Percentiles rank a stretch among this genome's conserved stretches.
These are phyloP conservation scores for Podotricha telesiphe DNA, from an alignment of 2,888 invertebrate species.

Conservation along the genomic window DNA sequence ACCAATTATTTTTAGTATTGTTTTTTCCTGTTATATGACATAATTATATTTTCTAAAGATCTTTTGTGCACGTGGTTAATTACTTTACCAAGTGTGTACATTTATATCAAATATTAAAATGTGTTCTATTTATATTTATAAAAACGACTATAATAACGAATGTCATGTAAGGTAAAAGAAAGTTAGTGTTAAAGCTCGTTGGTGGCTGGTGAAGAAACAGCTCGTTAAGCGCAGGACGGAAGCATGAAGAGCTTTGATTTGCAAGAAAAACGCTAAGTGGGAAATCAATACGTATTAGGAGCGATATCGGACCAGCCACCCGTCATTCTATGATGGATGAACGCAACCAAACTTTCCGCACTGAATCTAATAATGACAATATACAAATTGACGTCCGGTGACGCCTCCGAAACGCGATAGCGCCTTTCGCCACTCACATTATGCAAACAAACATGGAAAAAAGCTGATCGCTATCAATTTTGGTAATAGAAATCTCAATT, in stretches of 20 bases:
- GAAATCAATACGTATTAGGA: slow-evolving; percentile 84
- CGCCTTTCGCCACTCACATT: slow-evolving; percentile 76
- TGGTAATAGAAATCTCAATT: slow-evolving; percentile 82
- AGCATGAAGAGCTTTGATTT: slow-evolving; percentile 80
- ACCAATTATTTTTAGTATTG: slow-evolving; percentile 27
- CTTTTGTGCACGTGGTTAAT: not conserved
- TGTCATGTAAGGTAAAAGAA: slow-evolving; percentile 1
- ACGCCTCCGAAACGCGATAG: slow-evolving; percentile 80
- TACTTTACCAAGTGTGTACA: not conserved
- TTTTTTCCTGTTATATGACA: not conserved
- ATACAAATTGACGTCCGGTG: slow-evolving; percentile 82
- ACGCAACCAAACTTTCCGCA: slow-evolving; percentile 78
- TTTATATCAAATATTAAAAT: not conserved
- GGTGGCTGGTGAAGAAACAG: slow-evolving; percentile 80
- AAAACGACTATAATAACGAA: not conserved
- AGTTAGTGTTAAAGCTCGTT: slow-evolving; percentile 50
- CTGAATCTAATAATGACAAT: slow-evolving; percentile 82
- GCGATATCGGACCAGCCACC: slow-evolving; percentile 79
- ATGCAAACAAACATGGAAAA: slow-evolving; percentile 78
- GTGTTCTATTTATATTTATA: not conserved
- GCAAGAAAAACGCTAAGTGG: slow-evolving; percentile 83
- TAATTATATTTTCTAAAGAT: not conserved
- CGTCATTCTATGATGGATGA: slow-evolving; percentile 83
- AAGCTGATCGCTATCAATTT: slow-evolving; percentile 76
- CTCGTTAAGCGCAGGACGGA: slow-evolving; percentile 79